A percentile compares a stretch with the other conserved stretches of the same genome.
Conservation (phyloP, 2,888 invertebrate genomes). For the Macrophya alboannulata region DNA sequence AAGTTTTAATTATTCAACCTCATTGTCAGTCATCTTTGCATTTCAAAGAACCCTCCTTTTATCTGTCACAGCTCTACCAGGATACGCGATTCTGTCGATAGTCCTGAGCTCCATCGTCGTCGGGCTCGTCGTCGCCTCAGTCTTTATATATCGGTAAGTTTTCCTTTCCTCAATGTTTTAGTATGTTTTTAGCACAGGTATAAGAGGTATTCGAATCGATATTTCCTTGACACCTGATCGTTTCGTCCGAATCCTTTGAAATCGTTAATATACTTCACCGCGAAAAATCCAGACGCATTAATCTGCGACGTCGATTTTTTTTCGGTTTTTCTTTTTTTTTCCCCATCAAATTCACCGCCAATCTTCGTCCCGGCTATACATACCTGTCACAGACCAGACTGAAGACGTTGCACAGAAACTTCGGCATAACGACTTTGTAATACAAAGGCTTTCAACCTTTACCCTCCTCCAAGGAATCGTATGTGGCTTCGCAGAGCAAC, state of each 20-base stretch:
- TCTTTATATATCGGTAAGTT: conserved; percentile 90
- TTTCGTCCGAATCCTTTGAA: background rate
- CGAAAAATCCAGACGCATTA: background rate
- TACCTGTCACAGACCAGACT: background rate
- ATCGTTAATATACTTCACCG: background rate
- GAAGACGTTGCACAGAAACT: background rate
- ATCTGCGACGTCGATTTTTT: background rate
- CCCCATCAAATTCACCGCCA: conserved; percentile 14
- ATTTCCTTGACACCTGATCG: background rate
- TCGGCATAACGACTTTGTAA: conserved; percentile 23
- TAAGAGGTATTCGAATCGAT: too few species aligned
- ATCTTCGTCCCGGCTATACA: background rate
- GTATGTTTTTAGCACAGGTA: background rate
- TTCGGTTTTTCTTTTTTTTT: background rate
- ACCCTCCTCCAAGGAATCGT: conserved; percentile 18
- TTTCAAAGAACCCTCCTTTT: conserved; percentile 56
- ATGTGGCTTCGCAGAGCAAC: background rate
- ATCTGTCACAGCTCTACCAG: conserved; percentile 87
- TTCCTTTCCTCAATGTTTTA: background rate
- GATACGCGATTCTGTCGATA: conserved; percentile 93
- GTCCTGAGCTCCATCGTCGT: conserved; percentile 90
- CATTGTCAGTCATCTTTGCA: conserved; percentile 22
- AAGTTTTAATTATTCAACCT: conserved; percentile 10
- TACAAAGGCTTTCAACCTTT: conserved; percentile 9
- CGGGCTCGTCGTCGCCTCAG: conserved; percentile 86